A percentile compares a stretch with the other conserved stretches of the same genome.
Conservation (phyloP, 92 coral and sea anemone genomes). For the Zoanthus sociatus region DNA sequence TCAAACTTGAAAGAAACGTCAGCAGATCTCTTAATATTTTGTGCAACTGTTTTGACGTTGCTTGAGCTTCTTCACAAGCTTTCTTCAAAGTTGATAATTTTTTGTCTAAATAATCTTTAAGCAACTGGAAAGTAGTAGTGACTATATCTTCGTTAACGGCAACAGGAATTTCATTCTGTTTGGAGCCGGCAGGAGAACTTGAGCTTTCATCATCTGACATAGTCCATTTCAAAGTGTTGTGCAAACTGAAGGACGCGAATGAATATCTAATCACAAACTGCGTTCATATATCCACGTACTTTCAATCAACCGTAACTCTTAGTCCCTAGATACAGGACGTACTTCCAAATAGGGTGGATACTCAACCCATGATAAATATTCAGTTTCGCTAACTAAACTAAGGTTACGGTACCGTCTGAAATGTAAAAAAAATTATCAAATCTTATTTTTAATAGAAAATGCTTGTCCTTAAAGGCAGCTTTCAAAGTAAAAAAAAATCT, state of each 20-base stretch:
- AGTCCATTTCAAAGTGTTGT: not conserved
- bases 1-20: constrained; percentile 39
- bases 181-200: not conserved
- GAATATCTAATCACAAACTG: not conserved
- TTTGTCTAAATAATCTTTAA: constrained; percentile 50
- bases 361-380: constrained; percentile 40
- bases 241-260: constrained; percentile 11
- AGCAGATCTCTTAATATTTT: constrained; percentile 44
- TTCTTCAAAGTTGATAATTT: constrained; percentile 24
- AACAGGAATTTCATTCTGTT: constrained; percentile 6
- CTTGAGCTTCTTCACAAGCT: constrained; percentile 27
- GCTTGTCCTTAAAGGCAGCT: no score
- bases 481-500: no score
- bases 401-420: no score
- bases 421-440: no score
- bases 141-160: constrained; percentile 18
- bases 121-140: not conserved
- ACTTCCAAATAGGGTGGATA: constrained; percentile 4
- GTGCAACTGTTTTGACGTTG: constrained; percentile 32
- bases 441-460: no score
- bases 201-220: constrained; percentile 1
- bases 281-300: not conserved
- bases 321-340: not conserved
- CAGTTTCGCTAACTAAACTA: no score
- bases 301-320: not conserved